These are phyloP conservation scores for Anisognathus igniventris DNA, from an alignment of 2,797 vertebrate genomes.

Conservation along the genomic window DNA sequence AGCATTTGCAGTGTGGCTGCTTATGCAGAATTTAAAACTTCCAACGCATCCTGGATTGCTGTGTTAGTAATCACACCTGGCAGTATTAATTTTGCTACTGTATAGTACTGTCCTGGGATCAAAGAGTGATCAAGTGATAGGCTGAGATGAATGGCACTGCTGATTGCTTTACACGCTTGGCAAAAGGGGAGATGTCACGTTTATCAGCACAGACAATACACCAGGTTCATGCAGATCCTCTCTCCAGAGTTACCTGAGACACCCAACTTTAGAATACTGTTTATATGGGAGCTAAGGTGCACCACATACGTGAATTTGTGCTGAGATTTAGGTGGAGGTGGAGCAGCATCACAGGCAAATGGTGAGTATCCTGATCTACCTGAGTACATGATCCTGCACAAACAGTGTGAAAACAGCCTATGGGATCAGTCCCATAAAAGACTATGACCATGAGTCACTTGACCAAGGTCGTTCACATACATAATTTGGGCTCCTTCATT, in stretches of 20 bases:
- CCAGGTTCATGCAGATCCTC: background rate
- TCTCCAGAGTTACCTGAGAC: background rate
- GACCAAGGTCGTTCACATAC: background rate
- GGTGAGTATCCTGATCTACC: background rate
- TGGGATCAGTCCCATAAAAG: background rate
- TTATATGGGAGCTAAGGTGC: background rate
- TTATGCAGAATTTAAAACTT: background rate
- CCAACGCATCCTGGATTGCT: background rate
- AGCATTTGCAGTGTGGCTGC: background rate
- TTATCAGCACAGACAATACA: background rate
- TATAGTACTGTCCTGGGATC: background rate
- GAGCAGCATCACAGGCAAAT: background rate
- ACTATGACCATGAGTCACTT: background rate
- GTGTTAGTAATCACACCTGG: conserved; percentile 1
- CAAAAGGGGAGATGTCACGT: background rate
- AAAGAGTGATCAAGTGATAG: background rate
- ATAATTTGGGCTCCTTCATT: background rate
- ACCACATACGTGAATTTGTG: fast-evolving
- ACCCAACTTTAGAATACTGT: background rate
- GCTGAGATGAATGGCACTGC: background rate
- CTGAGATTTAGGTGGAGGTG: background rate
- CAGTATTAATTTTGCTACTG: background rate
- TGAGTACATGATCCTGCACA: background rate
- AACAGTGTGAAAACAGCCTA: background rate
- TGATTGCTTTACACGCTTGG: background rate